Base-by-base conservation (phyloP, 35 echinoderm and acorn worm species). In the Heliocidaris tuberculata region DNA sequence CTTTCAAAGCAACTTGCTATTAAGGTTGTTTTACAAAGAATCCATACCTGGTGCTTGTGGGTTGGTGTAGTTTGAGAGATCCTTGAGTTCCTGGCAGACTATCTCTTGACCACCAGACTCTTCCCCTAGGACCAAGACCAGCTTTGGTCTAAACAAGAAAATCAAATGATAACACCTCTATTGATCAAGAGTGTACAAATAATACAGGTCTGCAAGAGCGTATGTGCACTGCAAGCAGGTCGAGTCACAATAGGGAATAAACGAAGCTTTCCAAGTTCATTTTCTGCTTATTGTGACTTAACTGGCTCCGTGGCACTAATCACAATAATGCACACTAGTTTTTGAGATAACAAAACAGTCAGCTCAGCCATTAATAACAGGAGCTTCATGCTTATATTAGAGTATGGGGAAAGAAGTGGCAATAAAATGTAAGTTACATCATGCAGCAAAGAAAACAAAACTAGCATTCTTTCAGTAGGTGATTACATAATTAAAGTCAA, bases 21-120 rank as follows among this genome's bases (percentile, higher is more conserved):
- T n/a, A n/a, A n/a, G n/a, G n/a, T n/a, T n/a, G 0, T 42, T 42
- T 42, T 42, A 42, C 35, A 42, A 52, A 52, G 85, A 27, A 86
- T 86, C 3, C 19, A 13, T 94, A 99, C 98, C 98, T 94, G 97
- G 95, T 56, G 98, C 93, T 85, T 96, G 95, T 85, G 98, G 98
- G 29, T 99, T 99, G 31, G 71, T 96, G 56, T 96, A 99, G 59
- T 99, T 97, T 12, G 94, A 86, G 1, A 97, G 88, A 54, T 99
- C 96, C 59, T 95, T 94, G 13, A 99, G 92, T 49, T 96, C 90
- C 31, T 95, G 89, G 65, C 97, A 97, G 49, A 96, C 86, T 13
- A 99, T 71, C 85, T 94, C 92, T 48, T 94, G 86, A 31, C 90
- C 94, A 31, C 31, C 88, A 15, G 93, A 94, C 71, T 97, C 97